Conservation (phyloP, 2,888 invertebrate genomes). For the Melieria omissa region DNA sequence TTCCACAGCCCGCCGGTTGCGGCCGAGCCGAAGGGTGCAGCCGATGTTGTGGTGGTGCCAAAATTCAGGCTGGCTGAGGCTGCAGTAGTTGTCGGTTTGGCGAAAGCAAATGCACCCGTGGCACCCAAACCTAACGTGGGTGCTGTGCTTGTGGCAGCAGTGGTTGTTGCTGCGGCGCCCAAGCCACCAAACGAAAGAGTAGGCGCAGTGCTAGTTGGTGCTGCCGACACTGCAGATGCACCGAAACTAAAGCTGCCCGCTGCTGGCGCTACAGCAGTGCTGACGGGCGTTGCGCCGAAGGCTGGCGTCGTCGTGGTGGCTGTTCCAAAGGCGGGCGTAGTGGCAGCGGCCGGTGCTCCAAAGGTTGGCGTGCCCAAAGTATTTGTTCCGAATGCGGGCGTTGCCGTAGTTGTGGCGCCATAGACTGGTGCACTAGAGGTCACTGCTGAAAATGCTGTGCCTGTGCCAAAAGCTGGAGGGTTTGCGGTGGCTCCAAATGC, state of each 20-base stretch:
- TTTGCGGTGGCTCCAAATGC: conserved; percentile 38
- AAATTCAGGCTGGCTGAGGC: conserved; percentile 61
- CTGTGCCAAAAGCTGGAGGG: conserved; percentile 48
- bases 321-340: conserved; percentile 45
- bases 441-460: conserved; percentile 14
- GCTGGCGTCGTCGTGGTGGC: conserved; percentile 38
- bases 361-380: conserved; percentile 44
- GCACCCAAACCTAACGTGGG: conserved; percentile 44
- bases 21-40: conserved; percentile 48
- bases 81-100: conserved; percentile 53
- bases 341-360: conserved; percentile 43
- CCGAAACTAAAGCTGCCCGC: conserved; percentile 48
- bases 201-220: conserved; percentile 45
- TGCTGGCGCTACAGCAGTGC: conserved; percentile 29
- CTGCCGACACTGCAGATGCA: conserved; percentile 28
- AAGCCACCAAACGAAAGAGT: conserved; percentile 49
- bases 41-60: conserved; percentile 57
- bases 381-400: conserved; percentile 35
- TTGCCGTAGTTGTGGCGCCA: conserved; percentile 33
- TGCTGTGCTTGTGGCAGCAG: conserved; percentile 42
- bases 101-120: conserved; percentile 53
- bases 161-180: conserved; percentile 23
- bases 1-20: conserved; percentile 49
- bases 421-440: conserved; percentile 36
- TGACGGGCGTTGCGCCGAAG: conserved; percentile 34